Evolutionary conservation across 1,140 invertebrate species (phyloP).

Genomic region (Zaprionus vittiger): DNA sequence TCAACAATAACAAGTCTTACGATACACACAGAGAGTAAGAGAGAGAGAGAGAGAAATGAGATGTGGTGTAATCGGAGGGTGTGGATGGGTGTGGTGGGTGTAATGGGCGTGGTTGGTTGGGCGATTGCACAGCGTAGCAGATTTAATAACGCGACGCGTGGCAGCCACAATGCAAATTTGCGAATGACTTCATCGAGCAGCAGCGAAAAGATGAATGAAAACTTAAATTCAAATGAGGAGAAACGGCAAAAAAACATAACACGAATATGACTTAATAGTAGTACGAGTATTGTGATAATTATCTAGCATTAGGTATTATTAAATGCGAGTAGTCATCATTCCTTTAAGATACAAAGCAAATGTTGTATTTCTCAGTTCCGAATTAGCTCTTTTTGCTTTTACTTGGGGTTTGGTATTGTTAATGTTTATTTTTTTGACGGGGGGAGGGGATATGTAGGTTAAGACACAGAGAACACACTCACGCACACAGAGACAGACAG

Average conservation of each 20-base stretch:
- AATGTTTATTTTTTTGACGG: conserved; percentile 20
- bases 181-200: conserved; percentile 68
- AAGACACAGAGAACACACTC: conserved; percentile 46
- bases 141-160: conserved; percentile 47
- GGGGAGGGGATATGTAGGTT: background rate
- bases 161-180: conserved; percentile 49
- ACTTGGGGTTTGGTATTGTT: conserved; percentile 2
- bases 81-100: conserved; percentile 47
- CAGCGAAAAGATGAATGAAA: conserved; percentile 57
- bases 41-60: background rate
- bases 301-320: conserved; percentile 24
- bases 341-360: conserved; percentile 78
- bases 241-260: conserved; percentile 19
- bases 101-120: conserved; percentile 27
- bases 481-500: conserved; percentile 44
- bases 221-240: conserved; percentile 42
- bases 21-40: conserved; percentile 41
- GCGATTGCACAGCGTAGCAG: conserved; percentile 35
- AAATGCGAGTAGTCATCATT: conserved; percentile 34
- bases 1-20: conserved; percentile 60
- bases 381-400: conserved; percentile 68
- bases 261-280: conserved; percentile 12
- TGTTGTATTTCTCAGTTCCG: conserved; percentile 68
- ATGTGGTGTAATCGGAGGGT: conserved; percentile 35
- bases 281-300: conserved; percentile 33